Percentiles rank a stretch among this genome's conserved stretches.
These are phyloP conservation scores for Megalonaias nervosa DNA, from an alignment of 1,140 invertebrate species.

Conservation along the genomic window DNA sequence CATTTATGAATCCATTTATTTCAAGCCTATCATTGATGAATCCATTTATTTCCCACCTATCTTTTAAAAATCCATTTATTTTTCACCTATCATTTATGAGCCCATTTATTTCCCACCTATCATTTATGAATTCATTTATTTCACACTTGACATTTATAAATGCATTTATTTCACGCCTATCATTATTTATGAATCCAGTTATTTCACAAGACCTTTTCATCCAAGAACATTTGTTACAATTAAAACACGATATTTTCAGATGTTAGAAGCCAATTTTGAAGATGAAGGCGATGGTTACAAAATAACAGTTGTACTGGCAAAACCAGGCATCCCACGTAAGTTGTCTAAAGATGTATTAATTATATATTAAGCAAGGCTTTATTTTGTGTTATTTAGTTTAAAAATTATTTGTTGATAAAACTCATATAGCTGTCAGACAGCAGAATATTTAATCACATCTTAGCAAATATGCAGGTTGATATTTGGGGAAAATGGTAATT, in stretches of 20 bases:
- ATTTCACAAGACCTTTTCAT: neutral
- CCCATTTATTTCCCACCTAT: neutral
- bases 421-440: no score
- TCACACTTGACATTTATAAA: neutral
- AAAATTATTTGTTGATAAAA: no score
- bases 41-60: neutral
- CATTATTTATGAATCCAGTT: neutral
- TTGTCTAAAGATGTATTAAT: neutral
- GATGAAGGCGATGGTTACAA: constrained; percentile 65
- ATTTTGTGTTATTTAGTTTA: no score
- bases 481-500: no score
- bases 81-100: neutral
- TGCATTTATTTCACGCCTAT: neutral
- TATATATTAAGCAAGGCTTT: no score
- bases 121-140: neutral
- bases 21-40: neutral
- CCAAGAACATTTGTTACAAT: neutral
- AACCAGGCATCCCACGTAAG: constrained; percentile 63
- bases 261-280: constrained; percentile 65
- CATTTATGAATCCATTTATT: neutral
- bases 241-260: constrained; percentile 44
- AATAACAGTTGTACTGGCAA: constrained; percentile 61
- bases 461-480: no score
- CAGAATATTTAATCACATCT: no score
- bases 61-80: neutral